Conservation (phyloP, 1,140 invertebrate genomes). For the Caenorhabditis brenneri region DNA sequence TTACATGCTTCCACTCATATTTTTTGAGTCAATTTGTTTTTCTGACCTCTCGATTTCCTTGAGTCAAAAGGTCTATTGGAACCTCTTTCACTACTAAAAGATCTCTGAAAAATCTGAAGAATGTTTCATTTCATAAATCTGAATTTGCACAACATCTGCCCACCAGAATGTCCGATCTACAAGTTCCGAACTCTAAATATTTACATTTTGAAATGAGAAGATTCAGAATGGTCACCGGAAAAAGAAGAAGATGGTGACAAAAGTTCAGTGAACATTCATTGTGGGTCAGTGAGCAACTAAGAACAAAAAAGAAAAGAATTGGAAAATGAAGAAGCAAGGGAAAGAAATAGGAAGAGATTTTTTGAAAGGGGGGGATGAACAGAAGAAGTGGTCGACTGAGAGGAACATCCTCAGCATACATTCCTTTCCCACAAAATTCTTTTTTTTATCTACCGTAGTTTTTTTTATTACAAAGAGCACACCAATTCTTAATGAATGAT, state of each 20-base stretch:
- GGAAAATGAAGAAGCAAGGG: neutral
- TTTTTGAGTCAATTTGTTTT: neutral
- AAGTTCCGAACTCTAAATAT: neutral
- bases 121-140: too few relatives aligned
- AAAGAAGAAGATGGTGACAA: neutral
- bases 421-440: neutral
- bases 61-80: neutral
- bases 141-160: neutral
- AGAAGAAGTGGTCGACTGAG: neutral
- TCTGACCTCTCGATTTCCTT: neutral
- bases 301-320: neutral
- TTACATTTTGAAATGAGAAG: neutral
- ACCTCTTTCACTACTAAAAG: neutral
- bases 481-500: too few relatives aligned
- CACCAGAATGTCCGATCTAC: neutral
- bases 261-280: slow-evolving; percentile 32
- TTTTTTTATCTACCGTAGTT: neutral
- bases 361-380: neutral
- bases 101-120: too few relatives aligned
- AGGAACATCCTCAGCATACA: neutral
- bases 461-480: neutral
- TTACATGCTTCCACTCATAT: neutral
- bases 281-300: slow-evolving; percentile 21
- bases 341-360: neutral
- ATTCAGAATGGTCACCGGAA: neutral